phyloP scores from a whole-genome alignment of 35 echinoderm and acorn worm genomes.

The Diadema setosum region DNA sequence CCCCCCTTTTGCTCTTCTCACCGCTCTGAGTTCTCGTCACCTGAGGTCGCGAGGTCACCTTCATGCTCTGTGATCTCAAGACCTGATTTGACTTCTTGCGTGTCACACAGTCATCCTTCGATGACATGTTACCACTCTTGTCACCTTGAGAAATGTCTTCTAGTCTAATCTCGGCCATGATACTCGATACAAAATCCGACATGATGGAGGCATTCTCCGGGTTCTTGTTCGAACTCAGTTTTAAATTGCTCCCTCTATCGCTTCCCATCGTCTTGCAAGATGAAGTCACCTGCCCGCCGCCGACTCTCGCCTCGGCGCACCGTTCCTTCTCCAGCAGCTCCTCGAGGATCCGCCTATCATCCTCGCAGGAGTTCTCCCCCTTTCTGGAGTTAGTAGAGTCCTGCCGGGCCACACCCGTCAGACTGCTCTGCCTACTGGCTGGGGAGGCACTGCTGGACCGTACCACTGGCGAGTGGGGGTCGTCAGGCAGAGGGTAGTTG shows the following conservation, averaged over 20 bases:
- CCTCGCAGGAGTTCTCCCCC: background rate
- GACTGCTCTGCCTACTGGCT: background rate
- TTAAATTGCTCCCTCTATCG: background rate
- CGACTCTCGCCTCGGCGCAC: background rate
- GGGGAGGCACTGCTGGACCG: background rate
- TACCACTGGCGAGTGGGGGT: background rate
- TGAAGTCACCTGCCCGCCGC: background rate
- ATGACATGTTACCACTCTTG: background rate
- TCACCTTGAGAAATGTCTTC: background rate
- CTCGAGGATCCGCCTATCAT: background rate
- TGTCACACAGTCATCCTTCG: background rate
- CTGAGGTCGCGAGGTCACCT: background rate
- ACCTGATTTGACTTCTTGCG: background rate
- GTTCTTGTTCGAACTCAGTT: background rate
- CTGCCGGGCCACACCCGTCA: background rate
- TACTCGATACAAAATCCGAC: conserved; percentile 57
- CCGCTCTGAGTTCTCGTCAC: background rate
- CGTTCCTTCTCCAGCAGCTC: background rate
- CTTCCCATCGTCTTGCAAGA: background rate
- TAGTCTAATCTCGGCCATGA: conserved; percentile 26
- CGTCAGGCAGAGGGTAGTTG: conserved; percentile 23
- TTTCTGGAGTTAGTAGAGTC: background rate
- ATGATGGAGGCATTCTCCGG: conserved; percentile 39
- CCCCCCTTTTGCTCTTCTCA: background rate
- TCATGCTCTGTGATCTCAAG: background rate